phyloP scores from a whole-genome alignment of 2,888 invertebrate genomes.

The Ophion ellenae region DNA sequence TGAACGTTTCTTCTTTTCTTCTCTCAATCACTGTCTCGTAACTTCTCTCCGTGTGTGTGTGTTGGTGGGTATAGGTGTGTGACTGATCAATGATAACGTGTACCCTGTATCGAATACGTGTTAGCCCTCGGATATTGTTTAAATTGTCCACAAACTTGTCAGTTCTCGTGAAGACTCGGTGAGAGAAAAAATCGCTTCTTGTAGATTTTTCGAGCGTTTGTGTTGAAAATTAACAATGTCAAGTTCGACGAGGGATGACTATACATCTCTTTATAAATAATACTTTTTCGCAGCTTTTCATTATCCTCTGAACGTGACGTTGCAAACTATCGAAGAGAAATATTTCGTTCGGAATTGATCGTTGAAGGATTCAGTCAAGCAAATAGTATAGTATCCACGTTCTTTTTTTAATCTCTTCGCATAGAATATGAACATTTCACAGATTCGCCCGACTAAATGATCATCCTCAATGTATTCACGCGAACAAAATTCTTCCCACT shows the following conservation, averaged over 20 bases:
- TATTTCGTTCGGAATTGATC: neutral
- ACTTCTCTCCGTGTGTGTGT: constrained; percentile 47
- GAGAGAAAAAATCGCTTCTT: too few relatives aligned
- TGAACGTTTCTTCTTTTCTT: constrained; percentile 71
- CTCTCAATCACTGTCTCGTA: constrained; percentile 45
- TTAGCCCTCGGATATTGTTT: neutral
- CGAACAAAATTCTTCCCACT: neutral
- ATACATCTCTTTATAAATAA: neutral
- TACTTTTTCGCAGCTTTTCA: neutral
- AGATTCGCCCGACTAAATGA: too few relatives aligned
- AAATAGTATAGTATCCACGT: neutral
- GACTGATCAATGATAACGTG: constrained; percentile 25
- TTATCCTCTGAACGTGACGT: neutral
- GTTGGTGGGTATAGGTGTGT: constrained; percentile 14
- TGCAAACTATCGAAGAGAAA: neutral
- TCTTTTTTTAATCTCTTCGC: neutral
- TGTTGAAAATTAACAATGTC: neutral
- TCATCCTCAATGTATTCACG: neutral
- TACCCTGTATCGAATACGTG: neutral
- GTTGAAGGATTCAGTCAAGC: neutral
- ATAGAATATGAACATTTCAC: too few relatives aligned
- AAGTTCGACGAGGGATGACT: neutral
- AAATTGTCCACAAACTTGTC: neutral
- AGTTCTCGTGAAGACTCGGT: neutral
- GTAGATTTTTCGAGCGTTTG: neutral